Base-by-base conservation (phyloP, 64 coral and sea anemone genomes). In the Catalaphyllia jardinei region DNA sequence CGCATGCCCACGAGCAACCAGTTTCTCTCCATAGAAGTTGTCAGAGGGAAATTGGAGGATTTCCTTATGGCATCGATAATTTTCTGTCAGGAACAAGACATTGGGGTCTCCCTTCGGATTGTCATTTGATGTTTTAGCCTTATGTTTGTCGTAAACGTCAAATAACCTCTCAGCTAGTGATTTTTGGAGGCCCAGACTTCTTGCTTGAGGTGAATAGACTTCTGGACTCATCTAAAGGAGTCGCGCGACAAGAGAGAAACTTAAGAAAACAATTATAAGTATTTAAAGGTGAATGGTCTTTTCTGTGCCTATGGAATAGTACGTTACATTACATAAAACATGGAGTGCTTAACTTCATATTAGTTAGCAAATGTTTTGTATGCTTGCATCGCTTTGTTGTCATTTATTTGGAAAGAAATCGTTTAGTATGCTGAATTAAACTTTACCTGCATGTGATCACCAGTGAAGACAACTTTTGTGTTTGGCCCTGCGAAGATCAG, bases 401-500 rank as follows among this genome's bases (percentile, higher is more conserved):
- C 54, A 16, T 57, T 54, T 54, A 54, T 4, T 8, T 57, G 54
- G 54, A 57, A 57, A 57, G 1, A 15, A 16, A 8, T 14, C 12
- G 1, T 10, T 57, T 10, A 25, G 4, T n/a, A 4, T 7, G 7
- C 22, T 24, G 16, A 65, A 65, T 65, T 8, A 10, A 31, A 24
- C 46, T 7, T 82, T 50, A 98, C 95, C 95, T 98, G 95, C 95
- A 94, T 94, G 79, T 98, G 95, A 86, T 98, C 95, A 28, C 95
- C 95, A 20, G 95, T 98, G 29, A 98, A 98, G 1, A 98, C 95
- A 50, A 98, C 19, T 67, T 73, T 94, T 31, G 95, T 98, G 57
- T 94, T 94, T 46, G 95, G 92, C 25, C 95, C 95, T 15, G 95
- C 95, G 15, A 98, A 55, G 19, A 60, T 62, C 71, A 98, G 46